A percentile compares a stretch with the other conserved stretches of the same genome.
phyloP scores from a whole-genome alignment of 2,888 invertebrate genomes.

The Seladonia tumulorum region DNA sequence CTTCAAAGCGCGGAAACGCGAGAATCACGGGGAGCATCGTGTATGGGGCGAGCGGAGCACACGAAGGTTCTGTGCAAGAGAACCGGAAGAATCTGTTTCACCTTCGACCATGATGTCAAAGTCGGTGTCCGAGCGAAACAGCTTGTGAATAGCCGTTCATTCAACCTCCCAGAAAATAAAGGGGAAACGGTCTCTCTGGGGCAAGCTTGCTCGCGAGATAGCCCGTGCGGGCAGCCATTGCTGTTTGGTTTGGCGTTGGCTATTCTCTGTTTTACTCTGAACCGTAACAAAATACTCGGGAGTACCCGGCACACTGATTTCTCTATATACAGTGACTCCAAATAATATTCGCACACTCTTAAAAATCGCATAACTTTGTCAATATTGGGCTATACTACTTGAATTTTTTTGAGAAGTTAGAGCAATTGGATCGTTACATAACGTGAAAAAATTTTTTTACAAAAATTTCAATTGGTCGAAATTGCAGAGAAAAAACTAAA shows the following conservation, averaged over 20 bases:
- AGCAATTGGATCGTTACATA: too few relatives aligned
- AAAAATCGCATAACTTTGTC: too few relatives aligned
- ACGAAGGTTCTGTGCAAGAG: neutral
- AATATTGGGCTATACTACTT: too few relatives aligned
- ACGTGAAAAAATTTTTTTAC: too few relatives aligned
- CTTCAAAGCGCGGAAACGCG: conserved; percentile 38
- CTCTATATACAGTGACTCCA: too few relatives aligned
- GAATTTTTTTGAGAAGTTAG: too few relatives aligned
- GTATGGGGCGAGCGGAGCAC: neutral
- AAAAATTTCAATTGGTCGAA: too few relatives aligned
- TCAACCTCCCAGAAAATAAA: conserved; percentile 48
- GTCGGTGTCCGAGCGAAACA: conserved; percentile 34
- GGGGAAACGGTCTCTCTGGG: neutral
- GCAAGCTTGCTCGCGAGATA: neutral
- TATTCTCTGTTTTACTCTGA: neutral
- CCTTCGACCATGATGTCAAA: conserved; percentile 46
- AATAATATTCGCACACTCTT: too few relatives aligned
- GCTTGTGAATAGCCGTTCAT: conserved; percentile 58
- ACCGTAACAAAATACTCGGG: neutral
- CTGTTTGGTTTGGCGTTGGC: neutral
- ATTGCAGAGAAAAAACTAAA: too few relatives aligned
- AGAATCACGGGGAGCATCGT: conserved; percentile 4
- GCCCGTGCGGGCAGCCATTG: neutral
- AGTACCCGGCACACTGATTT: neutral
- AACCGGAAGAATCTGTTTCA: conserved; percentile 41